Evolutionary conservation across 2,797 vertebrate genomes (phyloP), one percentile per base, ranked within the genome.

Genomic region (Alcedo quadribrachys): DNA sequence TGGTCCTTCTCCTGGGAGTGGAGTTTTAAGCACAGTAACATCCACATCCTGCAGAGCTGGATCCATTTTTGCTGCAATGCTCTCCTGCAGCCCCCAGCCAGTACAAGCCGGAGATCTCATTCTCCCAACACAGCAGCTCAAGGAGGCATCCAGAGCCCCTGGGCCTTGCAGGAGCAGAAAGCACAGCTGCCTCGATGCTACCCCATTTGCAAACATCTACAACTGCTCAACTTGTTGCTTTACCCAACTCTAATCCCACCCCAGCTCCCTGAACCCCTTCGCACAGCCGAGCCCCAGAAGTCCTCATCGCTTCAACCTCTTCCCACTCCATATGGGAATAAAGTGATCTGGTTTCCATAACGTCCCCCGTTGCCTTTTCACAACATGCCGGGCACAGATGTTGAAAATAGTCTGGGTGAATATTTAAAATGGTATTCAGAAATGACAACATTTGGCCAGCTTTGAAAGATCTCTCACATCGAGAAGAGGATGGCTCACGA

Each of bases 351-450:
- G 91, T 94, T 96, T 96, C 94, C 85, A 92, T 92, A 94, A 93
- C 45, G 20, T 77, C 79, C 90, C 84, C 70, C 84, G 73, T 66
- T 95, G 92, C 87, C 86, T 81, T 92, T 94, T 93, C 93, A 84
- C 83, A 95, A 95, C 95, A 89, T 89, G 87, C 90, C 0, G 66
- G 92, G 92, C 93, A 81, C 92, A 92, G 90, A 94, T 94, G 93
- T 95, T 94, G 93, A 94, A 95, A 95, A 94, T 50, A 93, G 87
- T 74, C 69, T 76, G 92, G 90, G 94, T 95, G 84, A 94, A 95
- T 90, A 86, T 93, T 95, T 95, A 94, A 93, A 95, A 93, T 91
- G 94, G 90, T 94, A 96, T 96, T 96, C 91, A 92, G 86, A 94
- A 92, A 96, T 94, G 91, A 96, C 94, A 96, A 86, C 95, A 91